Evolutionary conservation across 2,888 invertebrate genomes (phyloP).

Genomic region (Boloria euphrosyne): DNA sequence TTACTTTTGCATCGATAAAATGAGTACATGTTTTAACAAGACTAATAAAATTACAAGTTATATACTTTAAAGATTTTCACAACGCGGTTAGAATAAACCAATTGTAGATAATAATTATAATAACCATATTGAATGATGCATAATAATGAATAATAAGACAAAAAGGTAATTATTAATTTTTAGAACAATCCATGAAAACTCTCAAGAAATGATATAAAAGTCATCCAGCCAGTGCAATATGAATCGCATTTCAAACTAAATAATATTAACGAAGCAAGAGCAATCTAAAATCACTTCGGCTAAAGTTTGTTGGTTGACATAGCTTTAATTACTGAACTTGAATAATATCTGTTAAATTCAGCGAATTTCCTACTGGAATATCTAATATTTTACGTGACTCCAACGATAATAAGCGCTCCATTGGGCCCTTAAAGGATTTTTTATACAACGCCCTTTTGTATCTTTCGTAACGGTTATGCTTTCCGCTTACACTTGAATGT

Average conservation of each 20-base stretch:
- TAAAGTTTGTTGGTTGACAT: conserved; percentile 32
- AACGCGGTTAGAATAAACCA: no score
- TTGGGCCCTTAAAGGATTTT: conserved; percentile 59
- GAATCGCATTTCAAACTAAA: conserved; percentile 16
- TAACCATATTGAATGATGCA: no score
- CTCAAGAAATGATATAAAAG: no score
- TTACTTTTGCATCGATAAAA: no score
- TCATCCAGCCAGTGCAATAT: background rate
- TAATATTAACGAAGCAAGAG: conserved; percentile 31
- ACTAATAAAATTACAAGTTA: no score
- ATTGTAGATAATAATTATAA: no score
- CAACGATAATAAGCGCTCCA: conserved; percentile 56
- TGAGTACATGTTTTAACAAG: no score
- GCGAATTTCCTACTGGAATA: conserved; percentile 41
- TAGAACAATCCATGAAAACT: no score
- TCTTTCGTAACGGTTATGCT: conserved; percentile 68
- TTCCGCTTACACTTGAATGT: conserved; percentile 62
- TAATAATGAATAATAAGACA: no score
- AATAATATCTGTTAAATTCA: conserved; percentile 26
- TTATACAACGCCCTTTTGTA: conserved; percentile 62
- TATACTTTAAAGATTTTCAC: no score
- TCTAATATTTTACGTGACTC: conserved; percentile 79
- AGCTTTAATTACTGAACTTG: conserved; percentile 26
- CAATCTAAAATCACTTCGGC: conserved; percentile 29
- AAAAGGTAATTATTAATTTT: no score